Percentiles rank a stretch among this genome's conserved stretches.
Conservation (phyloP, 2,113 vertebrate genomes). For the Limanda limanda region DNA sequence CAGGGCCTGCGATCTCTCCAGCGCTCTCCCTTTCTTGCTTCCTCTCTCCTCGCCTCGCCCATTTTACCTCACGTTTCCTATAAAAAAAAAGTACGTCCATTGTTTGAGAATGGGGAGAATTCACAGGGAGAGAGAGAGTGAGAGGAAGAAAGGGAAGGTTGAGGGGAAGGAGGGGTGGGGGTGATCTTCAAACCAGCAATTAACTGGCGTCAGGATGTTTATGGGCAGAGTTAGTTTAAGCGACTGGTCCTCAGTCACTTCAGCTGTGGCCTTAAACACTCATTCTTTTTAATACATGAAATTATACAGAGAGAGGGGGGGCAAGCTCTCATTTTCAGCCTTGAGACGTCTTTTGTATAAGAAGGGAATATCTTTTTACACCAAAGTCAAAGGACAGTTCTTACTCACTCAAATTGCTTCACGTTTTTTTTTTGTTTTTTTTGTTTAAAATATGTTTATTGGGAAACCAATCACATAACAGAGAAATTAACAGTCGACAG, state of each 20-base stretch:
- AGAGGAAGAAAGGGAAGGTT: slow-evolving; percentile 55
- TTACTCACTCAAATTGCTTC: slow-evolving; percentile 9
- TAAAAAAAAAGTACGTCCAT: slow-evolving; percentile 54
- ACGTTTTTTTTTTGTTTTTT: no score
- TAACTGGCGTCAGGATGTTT: slow-evolving; percentile 85
- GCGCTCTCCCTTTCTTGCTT: slow-evolving; percentile 30
- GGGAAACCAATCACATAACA: no score
- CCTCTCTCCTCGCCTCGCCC: slow-evolving; percentile 21
- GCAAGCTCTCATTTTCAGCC: slow-evolving; percentile 35
- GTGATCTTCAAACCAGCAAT: slow-evolving; percentile 84
- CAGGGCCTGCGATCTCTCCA: slow-evolving; percentile 63
- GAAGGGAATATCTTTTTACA: slow-evolving; percentile 23
- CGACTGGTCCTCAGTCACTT: slow-evolving; percentile 71
- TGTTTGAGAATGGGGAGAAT: slow-evolving; percentile 59
- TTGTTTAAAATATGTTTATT: no score
- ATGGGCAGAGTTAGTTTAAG: slow-evolving; percentile 81
- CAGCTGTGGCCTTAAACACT: slow-evolving; percentile 72
- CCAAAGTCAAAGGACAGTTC: slow-evolving; percentile 31
- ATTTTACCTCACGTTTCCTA: slow-evolving; percentile 44
- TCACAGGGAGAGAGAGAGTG: slow-evolving; percentile 31
- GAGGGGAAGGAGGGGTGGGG: slow-evolving; percentile 18
- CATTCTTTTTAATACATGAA: slow-evolving; percentile 61
- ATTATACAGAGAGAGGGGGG: slow-evolving; percentile 40
- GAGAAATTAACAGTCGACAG: no score
- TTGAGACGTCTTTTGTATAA: slow-evolving; percentile 13